Conservation (phyloP, 2,888 invertebrate genomes). For the Conistra vaccinii region DNA sequence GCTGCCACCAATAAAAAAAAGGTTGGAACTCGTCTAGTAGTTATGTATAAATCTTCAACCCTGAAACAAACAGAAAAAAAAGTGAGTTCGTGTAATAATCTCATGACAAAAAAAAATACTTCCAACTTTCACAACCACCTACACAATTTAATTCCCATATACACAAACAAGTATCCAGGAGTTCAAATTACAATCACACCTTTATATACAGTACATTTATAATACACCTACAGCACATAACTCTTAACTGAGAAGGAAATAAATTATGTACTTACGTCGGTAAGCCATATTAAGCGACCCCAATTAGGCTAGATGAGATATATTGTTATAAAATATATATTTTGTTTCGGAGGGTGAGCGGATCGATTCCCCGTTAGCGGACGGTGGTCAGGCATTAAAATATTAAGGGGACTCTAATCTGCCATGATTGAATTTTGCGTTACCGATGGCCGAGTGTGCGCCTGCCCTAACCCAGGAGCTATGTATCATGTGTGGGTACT, state of each 20-base stretch:
- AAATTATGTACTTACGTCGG: conserved; percentile 90
- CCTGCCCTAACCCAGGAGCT: conserved; percentile 78
- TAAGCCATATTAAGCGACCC: conserved; percentile 90
- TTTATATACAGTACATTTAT: conserved; percentile 72
- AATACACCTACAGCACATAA: conserved; percentile 74
- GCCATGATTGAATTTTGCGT: conserved; percentile 90
- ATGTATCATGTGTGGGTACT: conserved; percentile 76
- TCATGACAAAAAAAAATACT: conserved; percentile 7
- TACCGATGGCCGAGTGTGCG: conserved; percentile 78
- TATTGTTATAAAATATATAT: conserved; percentile 86
- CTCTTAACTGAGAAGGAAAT: conserved; percentile 84
- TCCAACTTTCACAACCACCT: conserved; percentile 19
- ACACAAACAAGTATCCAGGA: conserved; percentile 63
- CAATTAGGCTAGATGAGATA: conserved; percentile 89
- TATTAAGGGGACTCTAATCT: conserved; percentile 89
- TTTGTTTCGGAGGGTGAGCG: conserved; percentile 80
- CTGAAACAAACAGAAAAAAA: not conserved
- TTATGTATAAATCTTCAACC: not conserved
- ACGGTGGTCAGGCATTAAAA: conserved; percentile 90
- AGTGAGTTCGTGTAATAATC: not conserved
- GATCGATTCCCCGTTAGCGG: conserved; percentile 87
- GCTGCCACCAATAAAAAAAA: not conserved
- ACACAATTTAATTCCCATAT: conserved; percentile 38
- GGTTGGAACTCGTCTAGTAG: not conserved
- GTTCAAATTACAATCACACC: conserved; percentile 72